These are phyloP conservation scores for Vulpes lagopus DNA, from an alignment of 2,113 vertebrate species.

Conservation along the genomic window DNA sequence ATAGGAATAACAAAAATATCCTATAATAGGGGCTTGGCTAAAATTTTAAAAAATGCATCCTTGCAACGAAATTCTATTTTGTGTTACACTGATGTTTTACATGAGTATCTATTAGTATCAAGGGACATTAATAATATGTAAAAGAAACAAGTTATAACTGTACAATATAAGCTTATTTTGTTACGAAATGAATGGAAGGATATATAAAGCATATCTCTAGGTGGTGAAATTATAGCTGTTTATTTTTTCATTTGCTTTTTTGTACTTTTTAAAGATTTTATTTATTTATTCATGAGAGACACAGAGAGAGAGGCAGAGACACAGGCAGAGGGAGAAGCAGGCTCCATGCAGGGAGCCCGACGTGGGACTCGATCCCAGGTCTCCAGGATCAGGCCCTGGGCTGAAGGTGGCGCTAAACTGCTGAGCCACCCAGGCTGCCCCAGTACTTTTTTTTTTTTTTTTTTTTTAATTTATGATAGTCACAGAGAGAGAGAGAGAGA, in stretches of 20 bases:
- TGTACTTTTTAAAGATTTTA: neutral
- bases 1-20: neutral
- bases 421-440: too few species aligned
- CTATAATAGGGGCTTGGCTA: neutral
- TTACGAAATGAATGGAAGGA: neutral
- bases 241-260: neutral
- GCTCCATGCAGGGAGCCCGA: too few species aligned
- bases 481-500: too few species aligned
- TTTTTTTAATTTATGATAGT: too few species aligned
- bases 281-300: too few species aligned
- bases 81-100: neutral
- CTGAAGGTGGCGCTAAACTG: too few species aligned
- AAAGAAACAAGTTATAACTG: neutral
- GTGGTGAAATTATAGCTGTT: neutral
- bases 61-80: neutral
- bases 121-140: neutral
- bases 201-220: neutral
- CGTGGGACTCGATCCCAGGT: too few species aligned
- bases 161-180: neutral
- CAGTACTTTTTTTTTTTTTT: too few species aligned
- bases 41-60: neutral
- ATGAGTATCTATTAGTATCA: neutral
- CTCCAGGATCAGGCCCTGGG: too few species aligned
- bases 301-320: too few species aligned
- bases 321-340: too few species aligned